Evolutionary conservation across 2,888 invertebrate species (phyloP).

Genomic region (Carabus problematicus): DNA sequence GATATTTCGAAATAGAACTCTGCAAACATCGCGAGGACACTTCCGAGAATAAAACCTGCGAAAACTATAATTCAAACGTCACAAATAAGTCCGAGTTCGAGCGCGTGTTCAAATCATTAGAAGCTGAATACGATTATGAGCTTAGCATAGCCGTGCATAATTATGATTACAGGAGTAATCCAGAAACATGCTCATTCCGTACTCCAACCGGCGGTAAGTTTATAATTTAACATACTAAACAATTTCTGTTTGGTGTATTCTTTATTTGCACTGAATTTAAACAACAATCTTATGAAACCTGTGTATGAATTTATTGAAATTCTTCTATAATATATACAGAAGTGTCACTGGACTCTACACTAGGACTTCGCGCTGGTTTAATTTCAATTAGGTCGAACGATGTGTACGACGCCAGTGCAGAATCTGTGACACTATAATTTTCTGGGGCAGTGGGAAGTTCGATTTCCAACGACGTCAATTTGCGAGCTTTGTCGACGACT

Average conservation of each 20-base stretch:
- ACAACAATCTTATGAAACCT: not conserved
- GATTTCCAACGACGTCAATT: conserved; percentile 46
- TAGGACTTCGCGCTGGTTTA: not conserved
- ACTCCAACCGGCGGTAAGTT: conserved; percentile 51
- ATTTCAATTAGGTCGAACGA: conserved; percentile 27
- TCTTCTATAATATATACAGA: conserved; percentile 15
- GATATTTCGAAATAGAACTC: conserved; percentile 28
- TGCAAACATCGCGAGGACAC: not conserved
- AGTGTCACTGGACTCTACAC: conserved; percentile 7
- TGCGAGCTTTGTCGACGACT: conserved; percentile 51
- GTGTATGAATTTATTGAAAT: not conserved
- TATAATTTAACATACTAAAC: not conserved
- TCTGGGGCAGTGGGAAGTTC: conserved; percentile 10
- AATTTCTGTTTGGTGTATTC: not conserved
- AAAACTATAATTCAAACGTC: conserved; percentile 7
- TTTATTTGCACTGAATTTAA: no score
- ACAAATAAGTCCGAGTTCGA: no score
- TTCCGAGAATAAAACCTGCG: conserved; percentile 41
- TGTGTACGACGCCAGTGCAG: conserved; percentile 14
- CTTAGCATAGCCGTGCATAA: conserved; percentile 38
- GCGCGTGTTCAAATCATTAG: conserved; percentile 23
- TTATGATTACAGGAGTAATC: conserved; percentile 16
- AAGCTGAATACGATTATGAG: conserved; percentile 47
- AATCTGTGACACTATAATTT: not conserved
- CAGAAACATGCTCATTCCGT: conserved; percentile 27